Conservation (phyloP, 2,113 vertebrate species). For the human region DNA sequence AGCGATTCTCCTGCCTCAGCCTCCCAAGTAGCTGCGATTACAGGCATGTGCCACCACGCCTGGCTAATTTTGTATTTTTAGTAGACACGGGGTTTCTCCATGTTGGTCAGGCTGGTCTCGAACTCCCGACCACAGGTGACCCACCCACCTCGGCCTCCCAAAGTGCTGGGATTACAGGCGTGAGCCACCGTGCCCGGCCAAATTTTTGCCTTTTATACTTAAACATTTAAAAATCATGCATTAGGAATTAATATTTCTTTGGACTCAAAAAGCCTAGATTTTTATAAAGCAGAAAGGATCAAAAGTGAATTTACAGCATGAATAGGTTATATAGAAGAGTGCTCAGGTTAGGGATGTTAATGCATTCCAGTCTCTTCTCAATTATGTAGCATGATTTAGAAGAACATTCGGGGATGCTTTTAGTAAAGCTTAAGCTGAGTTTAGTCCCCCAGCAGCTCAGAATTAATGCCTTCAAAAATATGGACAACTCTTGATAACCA, state of each 20-base stretch:
- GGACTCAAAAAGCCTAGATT: background rate
- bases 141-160: too few species aligned
- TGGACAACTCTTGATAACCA: background rate
- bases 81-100: too few species aligned
- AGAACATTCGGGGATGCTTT: background rate
- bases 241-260: background rate
- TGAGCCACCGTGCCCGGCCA: background rate
- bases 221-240: background rate
- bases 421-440: constrained; percentile 35
- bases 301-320: background rate
- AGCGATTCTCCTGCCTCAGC: too few species aligned
- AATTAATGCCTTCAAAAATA: background rate
- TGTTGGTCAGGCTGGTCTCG: too few species aligned
- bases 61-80: too few species aligned
- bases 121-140: too few species aligned
- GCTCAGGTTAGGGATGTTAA: constrained; percentile 12
- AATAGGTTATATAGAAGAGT: background rate
- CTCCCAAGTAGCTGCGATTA: too few species aligned
- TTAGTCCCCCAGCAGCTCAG: background rate
- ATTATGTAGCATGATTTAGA: background rate
- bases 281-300: background rate
- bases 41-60: too few species aligned
- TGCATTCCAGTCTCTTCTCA: constrained; percentile 29
- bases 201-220: background rate
- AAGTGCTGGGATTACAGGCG: too few species aligned